Conservation (phyloP, 2,113 vertebrate species). For the Orcinus orca region DNA sequence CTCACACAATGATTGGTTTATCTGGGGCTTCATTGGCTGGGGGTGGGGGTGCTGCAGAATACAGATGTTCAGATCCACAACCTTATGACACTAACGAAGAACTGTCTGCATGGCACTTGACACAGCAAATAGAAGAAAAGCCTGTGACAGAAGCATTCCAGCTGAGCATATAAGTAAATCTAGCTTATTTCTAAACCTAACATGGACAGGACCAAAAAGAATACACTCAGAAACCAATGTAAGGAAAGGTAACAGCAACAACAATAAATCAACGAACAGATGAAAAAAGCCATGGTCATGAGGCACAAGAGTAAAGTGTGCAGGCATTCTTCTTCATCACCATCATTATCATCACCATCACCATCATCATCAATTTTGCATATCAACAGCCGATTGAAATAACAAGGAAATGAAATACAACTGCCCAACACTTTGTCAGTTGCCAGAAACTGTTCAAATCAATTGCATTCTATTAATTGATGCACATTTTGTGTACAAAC, state of each 20-base stretch:
- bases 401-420: constrained; percentile 49
- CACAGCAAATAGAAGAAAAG: not conserved
- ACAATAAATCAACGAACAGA: not conserved
- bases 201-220: not conserved
- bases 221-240: not conserved
- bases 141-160: not conserved
- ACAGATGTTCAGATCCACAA: not conserved
- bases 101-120: not conserved
- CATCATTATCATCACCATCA: not conserved
- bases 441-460: constrained; percentile 35
- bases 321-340: not conserved
- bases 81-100: not conserved
- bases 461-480: constrained; percentile 31
- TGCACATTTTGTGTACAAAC: not conserved
- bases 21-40: not conserved
- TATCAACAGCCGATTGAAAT: constrained; percentile 1
- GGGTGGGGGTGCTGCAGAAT: not conserved
- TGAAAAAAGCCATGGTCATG: not conserved
- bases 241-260: not conserved
- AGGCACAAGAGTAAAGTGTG: not conserved
- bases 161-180: not conserved
- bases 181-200: not conserved
- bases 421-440: not conserved
- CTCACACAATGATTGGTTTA: not conserved
- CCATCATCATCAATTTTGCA: not conserved